These are phyloP conservation scores for Halictus ligatus DNA, from an alignment of 2,888 invertebrate genomes.

Conservation along the genomic window DNA sequence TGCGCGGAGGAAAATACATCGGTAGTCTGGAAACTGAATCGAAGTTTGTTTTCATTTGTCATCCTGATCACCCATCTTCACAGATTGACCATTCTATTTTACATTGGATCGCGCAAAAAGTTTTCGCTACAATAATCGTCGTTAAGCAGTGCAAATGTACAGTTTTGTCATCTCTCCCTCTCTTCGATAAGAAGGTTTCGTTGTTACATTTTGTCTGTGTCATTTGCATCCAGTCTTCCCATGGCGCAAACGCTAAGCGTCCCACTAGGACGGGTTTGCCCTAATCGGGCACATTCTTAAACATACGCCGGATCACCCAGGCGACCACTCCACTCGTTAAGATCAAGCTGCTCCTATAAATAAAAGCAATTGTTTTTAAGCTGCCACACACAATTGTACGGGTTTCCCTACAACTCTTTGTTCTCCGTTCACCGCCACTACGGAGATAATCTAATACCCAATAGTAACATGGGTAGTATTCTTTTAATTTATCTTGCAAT, in stretches of 20 bases:
- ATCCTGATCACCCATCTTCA: neutral
- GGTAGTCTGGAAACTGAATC: neutral
- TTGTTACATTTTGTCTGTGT: neutral
- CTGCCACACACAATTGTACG: neutral
- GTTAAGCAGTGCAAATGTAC: too few species aligned
- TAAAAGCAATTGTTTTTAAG: conserved; percentile 35
- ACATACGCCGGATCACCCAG: conserved; percentile 68
- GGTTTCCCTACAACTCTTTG: neutral
- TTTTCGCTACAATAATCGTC: neutral
- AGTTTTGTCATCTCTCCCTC: neutral
- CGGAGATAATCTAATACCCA: neutral
- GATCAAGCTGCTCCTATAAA: conserved; percentile 75
- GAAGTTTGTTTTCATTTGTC: conserved; percentile 23
- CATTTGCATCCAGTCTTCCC: neutral
- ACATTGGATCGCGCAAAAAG: neutral
- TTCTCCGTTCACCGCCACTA: neutral
- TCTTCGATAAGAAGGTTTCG: too few species aligned
- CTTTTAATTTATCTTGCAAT: neutral
- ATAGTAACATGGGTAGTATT: neutral
- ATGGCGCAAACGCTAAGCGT: neutral
- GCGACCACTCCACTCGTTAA: conserved; percentile 73
- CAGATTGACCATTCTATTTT: neutral
- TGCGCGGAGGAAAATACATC: neutral
- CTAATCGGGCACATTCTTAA: neutral
- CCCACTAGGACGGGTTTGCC: neutral